Percentiles rank a stretch among this genome's conserved stretches.
Conservation (phyloP, 2,888 invertebrate genomes). For the Diarsia brunnea region DNA sequence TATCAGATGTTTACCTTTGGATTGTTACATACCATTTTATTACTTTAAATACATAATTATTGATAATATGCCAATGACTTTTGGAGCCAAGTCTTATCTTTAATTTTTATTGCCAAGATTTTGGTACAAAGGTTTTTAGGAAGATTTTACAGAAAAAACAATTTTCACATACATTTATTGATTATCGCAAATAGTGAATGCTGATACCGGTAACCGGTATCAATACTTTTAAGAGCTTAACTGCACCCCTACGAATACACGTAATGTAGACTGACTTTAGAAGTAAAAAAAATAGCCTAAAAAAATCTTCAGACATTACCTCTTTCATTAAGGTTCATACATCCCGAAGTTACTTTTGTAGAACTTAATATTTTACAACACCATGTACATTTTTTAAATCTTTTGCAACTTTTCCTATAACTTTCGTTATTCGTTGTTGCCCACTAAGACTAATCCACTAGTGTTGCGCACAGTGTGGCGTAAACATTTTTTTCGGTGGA, state of each 20-base stretch:
- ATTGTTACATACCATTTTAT: conserved; percentile 12
- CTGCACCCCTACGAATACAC: not conserved
- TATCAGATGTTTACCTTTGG: conserved; percentile 13
- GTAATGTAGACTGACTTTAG: not conserved
- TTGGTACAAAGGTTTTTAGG: conserved; percentile 1
- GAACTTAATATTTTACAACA: too few relatives aligned
- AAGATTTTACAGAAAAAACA: not conserved
- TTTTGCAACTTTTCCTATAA: not conserved
- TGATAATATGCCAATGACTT: conserved; percentile 32
- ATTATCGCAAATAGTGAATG: not conserved
- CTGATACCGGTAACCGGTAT: not conserved
- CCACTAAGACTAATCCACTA: too few relatives aligned
- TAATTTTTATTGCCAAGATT: conserved; percentile 2
- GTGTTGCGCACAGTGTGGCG: too few relatives aligned
- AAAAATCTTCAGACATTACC: not conserved
- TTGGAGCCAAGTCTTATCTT: conserved; percentile 18
- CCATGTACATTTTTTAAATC: not conserved
- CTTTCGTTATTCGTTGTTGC: not conserved
- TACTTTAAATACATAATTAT: conserved; percentile 8
- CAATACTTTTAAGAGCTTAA: not conserved
- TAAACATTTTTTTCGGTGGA: too few relatives aligned
- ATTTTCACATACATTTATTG: not conserved
- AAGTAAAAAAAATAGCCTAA: not conserved
- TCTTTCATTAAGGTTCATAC: not conserved
- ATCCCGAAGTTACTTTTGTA: too few relatives aligned